These are phyloP conservation scores for Dromococcyx pavoninus DNA, from an alignment of 2,797 vertebrate species.

Conservation along the genomic window DNA sequence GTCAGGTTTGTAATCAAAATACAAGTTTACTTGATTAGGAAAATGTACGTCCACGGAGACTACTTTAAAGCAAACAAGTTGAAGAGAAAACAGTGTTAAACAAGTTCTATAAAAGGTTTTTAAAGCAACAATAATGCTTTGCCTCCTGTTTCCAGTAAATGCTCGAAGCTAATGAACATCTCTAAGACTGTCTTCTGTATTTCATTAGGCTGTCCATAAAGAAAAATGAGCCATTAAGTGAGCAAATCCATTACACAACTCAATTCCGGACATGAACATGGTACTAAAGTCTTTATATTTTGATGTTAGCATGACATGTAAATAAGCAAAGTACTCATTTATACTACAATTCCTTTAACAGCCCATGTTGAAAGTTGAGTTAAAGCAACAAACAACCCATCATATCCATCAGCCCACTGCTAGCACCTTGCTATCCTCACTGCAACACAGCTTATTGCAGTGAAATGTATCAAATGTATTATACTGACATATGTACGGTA, in stretches of 20 bases:
- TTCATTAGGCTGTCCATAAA: neutral
- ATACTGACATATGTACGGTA: neutral
- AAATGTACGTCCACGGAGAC: neutral
- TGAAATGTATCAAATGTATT: neutral
- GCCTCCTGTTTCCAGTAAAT: neutral
- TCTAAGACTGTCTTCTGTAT: neutral
- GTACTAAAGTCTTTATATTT: neutral
- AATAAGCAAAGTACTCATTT: neutral
- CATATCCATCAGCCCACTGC: accelerated
- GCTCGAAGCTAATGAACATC: neutral
- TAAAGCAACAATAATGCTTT: neutral
- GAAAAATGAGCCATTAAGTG: neutral
- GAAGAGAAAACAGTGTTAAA: neutral
- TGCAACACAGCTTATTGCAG: neutral
- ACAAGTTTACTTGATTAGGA: neutral
- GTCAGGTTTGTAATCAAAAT: neutral
- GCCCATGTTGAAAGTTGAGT: neutral
- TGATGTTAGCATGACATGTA: neutral
- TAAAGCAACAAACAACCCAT: neutral
- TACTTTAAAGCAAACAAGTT: neutral
- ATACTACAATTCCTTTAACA: neutral
- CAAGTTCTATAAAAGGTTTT: neutral
- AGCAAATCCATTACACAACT: neutral
- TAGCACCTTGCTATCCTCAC: neutral
- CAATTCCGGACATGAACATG: accelerated